phyloP scores from a whole-genome alignment of 1,140 invertebrate genomes.

The Macrobrachium nipponense region DNA sequence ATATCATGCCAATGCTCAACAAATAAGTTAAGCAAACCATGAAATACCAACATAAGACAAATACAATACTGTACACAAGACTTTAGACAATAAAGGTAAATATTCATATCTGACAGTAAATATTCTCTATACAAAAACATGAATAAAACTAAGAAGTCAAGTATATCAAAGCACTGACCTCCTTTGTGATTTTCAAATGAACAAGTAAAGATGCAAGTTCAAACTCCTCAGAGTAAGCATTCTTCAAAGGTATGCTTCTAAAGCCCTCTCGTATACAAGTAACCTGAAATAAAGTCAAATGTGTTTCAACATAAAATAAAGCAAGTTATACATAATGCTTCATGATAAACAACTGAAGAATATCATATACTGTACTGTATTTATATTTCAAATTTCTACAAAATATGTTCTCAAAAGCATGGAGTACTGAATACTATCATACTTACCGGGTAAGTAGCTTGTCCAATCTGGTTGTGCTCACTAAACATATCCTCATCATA shows the following conservation, averaged over 20 bases:
- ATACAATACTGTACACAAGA: no score
- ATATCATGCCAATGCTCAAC: no score
- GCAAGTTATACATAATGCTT: not conserved
- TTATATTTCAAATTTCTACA: no score
- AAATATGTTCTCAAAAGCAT: no score
- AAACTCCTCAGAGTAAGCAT: constrained; percentile 92
- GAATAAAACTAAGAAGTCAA: no score
- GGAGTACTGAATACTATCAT: no score
- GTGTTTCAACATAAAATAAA: not conserved
- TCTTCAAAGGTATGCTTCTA: constrained; percentile 89
- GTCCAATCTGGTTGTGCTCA: constrained; percentile 96
- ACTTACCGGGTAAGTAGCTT: constrained; percentile 90
- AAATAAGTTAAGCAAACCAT: no score
- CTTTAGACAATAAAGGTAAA: no score
- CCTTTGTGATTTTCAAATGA: constrained; percentile 72
- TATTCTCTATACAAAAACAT: no score
- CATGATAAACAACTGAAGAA: constrained; percentile 24
- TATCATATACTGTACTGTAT: constrained; percentile 18
- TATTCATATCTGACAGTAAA: no score
- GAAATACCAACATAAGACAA: no score
- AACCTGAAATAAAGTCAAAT: constrained; percentile 81
- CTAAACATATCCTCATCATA: constrained; percentile 99
- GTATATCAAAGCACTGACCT: constrained; percentile 24
- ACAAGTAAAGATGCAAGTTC: constrained; percentile 93
- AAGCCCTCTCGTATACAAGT: constrained; percentile 77